These are phyloP conservation scores for Camponotus pennsylvanicus DNA, from an alignment of 1,140 invertebrate genomes.

Conservation along the genomic window DNA sequence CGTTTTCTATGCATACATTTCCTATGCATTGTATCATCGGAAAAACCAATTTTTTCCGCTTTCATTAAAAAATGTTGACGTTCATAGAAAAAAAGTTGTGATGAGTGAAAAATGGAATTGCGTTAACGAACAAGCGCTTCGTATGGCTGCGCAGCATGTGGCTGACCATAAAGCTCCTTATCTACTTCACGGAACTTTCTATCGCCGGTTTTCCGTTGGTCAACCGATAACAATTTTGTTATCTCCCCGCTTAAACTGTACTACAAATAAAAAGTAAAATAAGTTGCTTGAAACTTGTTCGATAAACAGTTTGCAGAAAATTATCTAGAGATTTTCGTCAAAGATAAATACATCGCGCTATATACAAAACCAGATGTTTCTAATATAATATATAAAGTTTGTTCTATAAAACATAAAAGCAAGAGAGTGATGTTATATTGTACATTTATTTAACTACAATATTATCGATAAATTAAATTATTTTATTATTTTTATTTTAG, in stretches of 20 bases:
- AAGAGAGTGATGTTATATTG: not conserved
- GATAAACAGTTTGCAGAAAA: not conserved
- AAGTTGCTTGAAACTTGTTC: not conserved
- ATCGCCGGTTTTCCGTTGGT: constrained; percentile 20
- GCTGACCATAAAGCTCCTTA: constrained; percentile 25
- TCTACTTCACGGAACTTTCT: constrained; percentile 35
- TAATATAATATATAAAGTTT: not conserved
- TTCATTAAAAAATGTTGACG: not conserved
- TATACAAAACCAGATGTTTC: not conserved
- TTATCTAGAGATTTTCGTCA: not conserved
- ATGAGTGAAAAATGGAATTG: not conserved
- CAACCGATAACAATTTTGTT: constrained; percentile 33
- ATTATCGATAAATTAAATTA: not conserved
- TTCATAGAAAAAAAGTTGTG: not conserved
- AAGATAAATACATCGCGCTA: not conserved
- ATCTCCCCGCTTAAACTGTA: constrained; percentile 6
- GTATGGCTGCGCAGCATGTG: not conserved
- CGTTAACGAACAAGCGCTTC: constrained; percentile 4
- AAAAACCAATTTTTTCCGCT: not conserved
- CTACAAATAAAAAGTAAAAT: not conserved
- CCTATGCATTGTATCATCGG: not conserved
- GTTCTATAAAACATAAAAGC: not conserved
- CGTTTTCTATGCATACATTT: not conserved
- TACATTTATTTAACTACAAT: not conserved
- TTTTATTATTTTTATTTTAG: not conserved